A percentile compares a stretch with the other conserved stretches of the same genome.
These are phyloP conservation scores for Ancistrus triradiatus DNA, from an alignment of 2,113 vertebrate species.

Conservation along the genomic window DNA sequence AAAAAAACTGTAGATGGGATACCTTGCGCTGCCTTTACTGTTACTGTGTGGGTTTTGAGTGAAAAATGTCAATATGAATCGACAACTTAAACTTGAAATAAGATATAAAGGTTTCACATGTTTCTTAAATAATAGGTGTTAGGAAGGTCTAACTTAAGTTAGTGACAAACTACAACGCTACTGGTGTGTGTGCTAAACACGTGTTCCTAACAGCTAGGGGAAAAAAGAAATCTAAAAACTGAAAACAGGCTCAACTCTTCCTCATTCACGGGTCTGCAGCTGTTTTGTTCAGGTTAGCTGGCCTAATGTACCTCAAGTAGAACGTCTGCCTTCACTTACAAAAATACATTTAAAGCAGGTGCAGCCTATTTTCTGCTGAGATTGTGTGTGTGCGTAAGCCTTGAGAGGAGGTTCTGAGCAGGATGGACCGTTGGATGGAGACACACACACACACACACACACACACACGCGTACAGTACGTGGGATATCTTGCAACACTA, in stretches of 20 bases:
- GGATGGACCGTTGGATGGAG: conserved; percentile 30
- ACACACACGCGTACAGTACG: conserved; percentile 21
- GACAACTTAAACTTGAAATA: conserved; percentile 64
- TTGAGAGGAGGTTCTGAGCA: conserved; percentile 35
- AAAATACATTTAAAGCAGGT: conserved; percentile 48
- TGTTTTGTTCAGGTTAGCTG: conserved; percentile 44
- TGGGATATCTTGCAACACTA: conserved; percentile 31
- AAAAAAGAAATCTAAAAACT: conserved; percentile 46
- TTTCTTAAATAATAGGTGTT: conserved; percentile 67
- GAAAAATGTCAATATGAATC: conserved; percentile 38
- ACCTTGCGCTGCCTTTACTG: too few species aligned
- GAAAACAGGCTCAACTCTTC: conserved; percentile 38
- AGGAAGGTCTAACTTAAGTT: conserved; percentile 63
- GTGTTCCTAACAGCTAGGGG: conserved; percentile 33
- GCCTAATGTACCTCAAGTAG: conserved; percentile 35
- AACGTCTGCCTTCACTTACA: conserved; percentile 46
- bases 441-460: conserved; percentile 16
- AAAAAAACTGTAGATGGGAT: too few species aligned
- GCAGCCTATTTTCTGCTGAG: conserved; percentile 27
- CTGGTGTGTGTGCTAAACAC: conserved; percentile 31
- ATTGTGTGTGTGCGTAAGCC: conserved; percentile 12
- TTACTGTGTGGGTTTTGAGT: too few species aligned
- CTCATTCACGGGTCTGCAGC: conserved; percentile 18
- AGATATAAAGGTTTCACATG: conserved; percentile 55
- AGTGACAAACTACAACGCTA: conserved; percentile 58